phyloP scores from a whole-genome alignment of 2,797 vertebrate species.

The Columba guinea region DNA sequence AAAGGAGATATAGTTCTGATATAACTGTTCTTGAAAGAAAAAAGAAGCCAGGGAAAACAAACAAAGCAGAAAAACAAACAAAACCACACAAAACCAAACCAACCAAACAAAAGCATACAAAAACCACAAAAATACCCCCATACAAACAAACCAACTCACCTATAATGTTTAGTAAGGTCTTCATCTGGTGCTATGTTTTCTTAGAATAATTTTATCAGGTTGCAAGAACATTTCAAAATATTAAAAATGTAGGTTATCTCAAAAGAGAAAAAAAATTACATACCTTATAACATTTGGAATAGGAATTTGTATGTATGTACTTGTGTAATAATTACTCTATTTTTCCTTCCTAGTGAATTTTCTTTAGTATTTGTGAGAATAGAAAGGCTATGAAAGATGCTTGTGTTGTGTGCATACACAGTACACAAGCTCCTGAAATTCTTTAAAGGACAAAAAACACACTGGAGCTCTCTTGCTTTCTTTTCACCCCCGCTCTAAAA shows the following conservation, averaged over 20 bases:
- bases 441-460: not conserved
- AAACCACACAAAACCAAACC: no score
- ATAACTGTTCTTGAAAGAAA: not conserved
- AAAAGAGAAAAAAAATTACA: not conserved
- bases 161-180: not conserved
- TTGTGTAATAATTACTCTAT: not conserved
- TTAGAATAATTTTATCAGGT: not conserved
- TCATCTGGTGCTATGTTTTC: not conserved
- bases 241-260: not conserved
- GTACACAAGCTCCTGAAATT: no score
- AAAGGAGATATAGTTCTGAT: not conserved
- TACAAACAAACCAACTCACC: not conserved
- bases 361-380: not conserved
- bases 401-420: not conserved
- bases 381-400: not conserved
- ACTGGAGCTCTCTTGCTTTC: not conserved
- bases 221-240: not conserved
- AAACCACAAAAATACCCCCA: no score
- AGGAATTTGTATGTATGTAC: not conserved
- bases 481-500: not conserved
- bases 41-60: not conserved
- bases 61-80: no score
- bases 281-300: not conserved
- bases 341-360: not conserved
- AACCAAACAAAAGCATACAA: not conserved